These are phyloP conservation scores for Cryptosula pallasiana DNA, from an alignment of 2,888 invertebrate species.

Conservation along the genomic window DNA sequence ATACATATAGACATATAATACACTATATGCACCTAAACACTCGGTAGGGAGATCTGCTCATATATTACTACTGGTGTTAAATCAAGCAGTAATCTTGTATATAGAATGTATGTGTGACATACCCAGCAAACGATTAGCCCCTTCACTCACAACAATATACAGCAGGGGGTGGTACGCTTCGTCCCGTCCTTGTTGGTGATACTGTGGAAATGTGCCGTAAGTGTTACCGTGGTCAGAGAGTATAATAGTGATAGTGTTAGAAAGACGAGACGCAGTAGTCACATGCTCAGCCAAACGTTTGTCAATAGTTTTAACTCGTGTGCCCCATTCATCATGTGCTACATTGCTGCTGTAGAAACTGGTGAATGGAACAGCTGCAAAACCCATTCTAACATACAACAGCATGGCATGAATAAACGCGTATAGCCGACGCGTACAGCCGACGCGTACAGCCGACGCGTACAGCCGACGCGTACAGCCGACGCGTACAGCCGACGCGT, in stretches of 20 bases:
- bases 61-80: too few species aligned
- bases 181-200: constrained; percentile 33
- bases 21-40: too few species aligned
- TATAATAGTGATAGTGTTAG: constrained; percentile 36
- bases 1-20: too few species aligned
- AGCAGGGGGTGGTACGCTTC: constrained; percentile 39
- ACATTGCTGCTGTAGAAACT: constrained; percentile 35
- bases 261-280: constrained; percentile 26
- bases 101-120: too few species aligned
- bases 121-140: constrained; percentile 31
- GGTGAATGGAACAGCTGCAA: constrained; percentile 31
- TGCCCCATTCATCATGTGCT: constrained; percentile 37
- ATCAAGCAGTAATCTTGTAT: too few species aligned
- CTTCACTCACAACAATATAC: constrained; percentile 35
- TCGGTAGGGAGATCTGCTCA: too few species aligned
- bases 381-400: constrained; percentile 16
- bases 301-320: constrained; percentile 36
- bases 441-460: too few species aligned
- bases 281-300: constrained; percentile 32
- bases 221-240: constrained; percentile 43
- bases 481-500: too few species aligned
- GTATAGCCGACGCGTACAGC: too few species aligned
- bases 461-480: too few species aligned
- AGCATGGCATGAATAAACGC: not conserved
- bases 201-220: constrained; percentile 36